phyloP scores from a whole-genome alignment of 2,888 invertebrate species.

The Cephus pygmeus region DNA sequence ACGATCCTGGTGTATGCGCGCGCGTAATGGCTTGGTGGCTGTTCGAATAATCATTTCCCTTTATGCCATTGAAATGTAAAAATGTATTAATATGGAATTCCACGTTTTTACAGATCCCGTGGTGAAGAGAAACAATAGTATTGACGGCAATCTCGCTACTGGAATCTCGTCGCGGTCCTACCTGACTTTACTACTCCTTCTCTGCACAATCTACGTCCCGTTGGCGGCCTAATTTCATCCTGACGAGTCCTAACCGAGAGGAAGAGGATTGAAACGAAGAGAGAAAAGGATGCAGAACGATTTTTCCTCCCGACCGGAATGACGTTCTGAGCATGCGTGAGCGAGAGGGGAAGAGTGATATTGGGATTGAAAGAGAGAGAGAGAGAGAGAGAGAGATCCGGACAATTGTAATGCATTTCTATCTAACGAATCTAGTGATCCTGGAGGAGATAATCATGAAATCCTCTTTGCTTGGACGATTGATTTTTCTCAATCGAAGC shows the following conservation, averaged over 20 bases:
- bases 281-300: background rate
- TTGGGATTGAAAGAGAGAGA: background rate
- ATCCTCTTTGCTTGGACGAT: background rate
- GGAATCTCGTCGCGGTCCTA: background rate
- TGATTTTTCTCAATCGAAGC: background rate
- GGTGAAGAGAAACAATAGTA: background rate
- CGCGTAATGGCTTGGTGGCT: background rate
- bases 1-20: background rate
- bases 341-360: background rate
- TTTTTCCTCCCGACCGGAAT: background rate
- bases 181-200: background rate
- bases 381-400: constrained; percentile 2
- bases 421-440: background rate
- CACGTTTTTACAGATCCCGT: background rate
- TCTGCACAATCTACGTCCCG: background rate
- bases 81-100: background rate
- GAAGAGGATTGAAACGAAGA: background rate
- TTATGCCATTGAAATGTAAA: background rate
- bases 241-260: background rate
- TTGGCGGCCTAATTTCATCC: background rate
- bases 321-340: background rate
- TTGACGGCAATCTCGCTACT: background rate
- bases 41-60: background rate
- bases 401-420: background rate
- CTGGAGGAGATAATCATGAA: background rate